Percentiles rank a stretch among this genome's conserved stretches.
Evolutionary conservation across 2,888 invertebrate species (phyloP).

Genomic region (Patella pellucida): DNA sequence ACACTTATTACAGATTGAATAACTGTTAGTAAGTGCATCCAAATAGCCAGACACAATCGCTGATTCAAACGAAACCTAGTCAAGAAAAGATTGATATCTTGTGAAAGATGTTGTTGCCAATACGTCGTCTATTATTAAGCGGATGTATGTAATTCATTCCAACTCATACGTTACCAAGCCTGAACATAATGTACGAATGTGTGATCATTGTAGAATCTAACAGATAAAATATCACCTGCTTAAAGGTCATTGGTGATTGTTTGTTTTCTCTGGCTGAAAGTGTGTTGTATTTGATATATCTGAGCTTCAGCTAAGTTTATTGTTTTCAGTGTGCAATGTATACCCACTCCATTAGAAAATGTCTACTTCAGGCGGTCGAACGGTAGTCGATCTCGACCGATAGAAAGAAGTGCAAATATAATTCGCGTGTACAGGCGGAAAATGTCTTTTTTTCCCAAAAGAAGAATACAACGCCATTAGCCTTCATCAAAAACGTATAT

Average conservation of each 20-base stretch:
- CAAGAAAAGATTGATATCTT: neutral
- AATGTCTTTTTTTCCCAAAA: too few species aligned
- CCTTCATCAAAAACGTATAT: too few species aligned
- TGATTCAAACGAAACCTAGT: neutral
- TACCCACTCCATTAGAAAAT: too few species aligned
- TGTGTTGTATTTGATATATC: constrained; percentile 3
- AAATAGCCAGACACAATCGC: neutral
- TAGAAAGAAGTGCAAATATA: too few species aligned
- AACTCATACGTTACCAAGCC: neutral
- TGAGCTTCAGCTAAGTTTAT: neutral
- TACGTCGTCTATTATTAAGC: neutral
- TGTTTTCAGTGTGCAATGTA: neutral
- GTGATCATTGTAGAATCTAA: neutral
- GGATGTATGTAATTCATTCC: neutral
- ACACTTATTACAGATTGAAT: constrained; percentile 7
- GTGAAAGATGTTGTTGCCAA: neutral
- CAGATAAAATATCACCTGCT: neutral
- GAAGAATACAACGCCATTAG: too few species aligned
- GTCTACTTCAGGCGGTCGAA: too few species aligned
- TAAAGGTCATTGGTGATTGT: neutral
- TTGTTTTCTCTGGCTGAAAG: constrained; percentile 1
- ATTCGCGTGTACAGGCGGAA: too few species aligned
- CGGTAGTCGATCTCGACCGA: too few species aligned
- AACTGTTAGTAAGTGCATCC: constrained; percentile 7
- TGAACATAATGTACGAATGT: neutral